These are phyloP conservation scores for Steatocranus sp. DNA, from an alignment of 2,797 vertebrate genomes.

Conservation along the genomic window DNA sequence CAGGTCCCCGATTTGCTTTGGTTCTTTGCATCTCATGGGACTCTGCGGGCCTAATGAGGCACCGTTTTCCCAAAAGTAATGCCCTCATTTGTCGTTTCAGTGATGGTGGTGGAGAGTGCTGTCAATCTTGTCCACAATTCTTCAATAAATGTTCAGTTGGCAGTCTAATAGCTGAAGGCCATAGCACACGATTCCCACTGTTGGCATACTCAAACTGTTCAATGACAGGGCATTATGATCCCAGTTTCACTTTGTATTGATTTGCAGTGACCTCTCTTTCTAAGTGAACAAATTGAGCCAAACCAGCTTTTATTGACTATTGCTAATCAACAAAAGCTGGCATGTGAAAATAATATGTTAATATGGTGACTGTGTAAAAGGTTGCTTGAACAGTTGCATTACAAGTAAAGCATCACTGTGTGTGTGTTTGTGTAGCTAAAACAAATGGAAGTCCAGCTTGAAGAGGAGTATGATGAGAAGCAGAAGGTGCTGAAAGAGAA, in stretches of 20 bases:
- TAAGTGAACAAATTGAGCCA: not conserved
- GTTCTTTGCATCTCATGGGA: not conserved
- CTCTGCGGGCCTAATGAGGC: not conserved
- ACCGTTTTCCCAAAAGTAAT: not conserved
- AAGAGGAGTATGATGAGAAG: conserved; percentile 95
- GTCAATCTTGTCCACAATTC: not conserved
- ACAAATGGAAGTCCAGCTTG: conserved; percentile 94
- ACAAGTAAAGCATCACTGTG: not conserved
- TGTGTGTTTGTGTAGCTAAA: conserved; percentile 68
- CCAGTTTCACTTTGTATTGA: not conserved
- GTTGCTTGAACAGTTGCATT: not conserved
- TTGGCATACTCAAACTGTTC: not conserved
- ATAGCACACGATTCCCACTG: not conserved
- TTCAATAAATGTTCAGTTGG: not conserved
- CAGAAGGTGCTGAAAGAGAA: conserved; percentile 95
- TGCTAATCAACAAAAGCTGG: not conserved
- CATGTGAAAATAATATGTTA: not conserved
- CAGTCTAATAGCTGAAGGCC: not conserved
- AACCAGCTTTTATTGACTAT: not conserved
- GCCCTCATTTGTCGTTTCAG: not conserved
- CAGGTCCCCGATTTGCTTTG: not conserved
- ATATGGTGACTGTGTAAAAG: not conserved
- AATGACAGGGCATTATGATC: not conserved
- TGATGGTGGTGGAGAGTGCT: not conserved
- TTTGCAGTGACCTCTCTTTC: not conserved